Percentiles rank a stretch among this genome's conserved stretches.
Evolutionary conservation across 1,140 invertebrate species (phyloP).

Genomic region (Ceratosolen fusciceps): DNA sequence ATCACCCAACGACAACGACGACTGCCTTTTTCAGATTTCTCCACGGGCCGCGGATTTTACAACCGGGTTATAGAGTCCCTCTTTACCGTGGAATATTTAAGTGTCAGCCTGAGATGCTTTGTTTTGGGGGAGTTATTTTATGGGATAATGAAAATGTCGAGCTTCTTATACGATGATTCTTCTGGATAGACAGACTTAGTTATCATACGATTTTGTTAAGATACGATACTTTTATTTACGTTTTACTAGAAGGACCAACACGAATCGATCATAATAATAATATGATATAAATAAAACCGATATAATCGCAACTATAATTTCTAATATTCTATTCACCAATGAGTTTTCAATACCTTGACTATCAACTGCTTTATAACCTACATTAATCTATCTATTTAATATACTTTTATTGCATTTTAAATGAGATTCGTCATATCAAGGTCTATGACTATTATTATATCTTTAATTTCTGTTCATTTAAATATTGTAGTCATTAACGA

Average conservation of each 20-base stretch:
- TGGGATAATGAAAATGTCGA: not conserved
- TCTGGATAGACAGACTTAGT: not conserved
- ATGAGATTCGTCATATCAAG: too few relatives aligned
- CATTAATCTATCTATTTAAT: too few relatives aligned
- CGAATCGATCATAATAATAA: too few relatives aligned
- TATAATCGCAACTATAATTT: too few relatives aligned
- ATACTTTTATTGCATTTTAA: too few relatives aligned
- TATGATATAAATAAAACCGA: too few relatives aligned
- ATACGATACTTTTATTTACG: not conserved
- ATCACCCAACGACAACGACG: not conserved
- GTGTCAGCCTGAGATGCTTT: not conserved
- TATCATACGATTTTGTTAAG: too few relatives aligned
- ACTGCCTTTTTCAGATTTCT: slow-evolving; percentile 10
- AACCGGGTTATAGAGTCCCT: not conserved
- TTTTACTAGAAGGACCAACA: not conserved
- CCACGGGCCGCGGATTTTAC: not conserved
- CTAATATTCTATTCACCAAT: not conserved
- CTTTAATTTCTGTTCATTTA: too few relatives aligned
- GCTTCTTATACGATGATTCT: not conserved
- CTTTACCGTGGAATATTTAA: slow-evolving; percentile 14
- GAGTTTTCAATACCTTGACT: not conserved
- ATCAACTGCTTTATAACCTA: not conserved
- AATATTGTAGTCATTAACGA: too few relatives aligned
- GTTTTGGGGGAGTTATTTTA: not conserved
- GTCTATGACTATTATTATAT: too few relatives aligned